phyloP scores from a whole-genome alignment of 2,113 vertebrate species.

The Tyrannus savana region DNA sequence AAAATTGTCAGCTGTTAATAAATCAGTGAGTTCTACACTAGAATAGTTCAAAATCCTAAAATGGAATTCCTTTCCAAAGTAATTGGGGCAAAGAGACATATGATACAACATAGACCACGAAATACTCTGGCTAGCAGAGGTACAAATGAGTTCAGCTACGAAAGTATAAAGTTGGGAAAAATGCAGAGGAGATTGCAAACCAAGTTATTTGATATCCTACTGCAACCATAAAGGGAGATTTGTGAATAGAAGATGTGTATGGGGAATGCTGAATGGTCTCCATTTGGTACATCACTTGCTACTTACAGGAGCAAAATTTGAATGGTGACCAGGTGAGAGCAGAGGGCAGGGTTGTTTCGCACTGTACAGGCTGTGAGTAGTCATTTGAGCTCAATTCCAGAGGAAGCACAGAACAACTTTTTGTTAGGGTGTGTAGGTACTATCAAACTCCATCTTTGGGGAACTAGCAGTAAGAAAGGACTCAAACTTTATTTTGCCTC shows the following conservation, averaged over 20 bases:
- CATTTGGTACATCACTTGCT: background rate
- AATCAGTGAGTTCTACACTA: background rate
- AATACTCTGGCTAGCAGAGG: background rate
- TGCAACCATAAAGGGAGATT: background rate
- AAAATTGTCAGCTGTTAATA: background rate
- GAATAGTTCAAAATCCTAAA: slow-evolving; percentile 6
- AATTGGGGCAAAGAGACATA: background rate
- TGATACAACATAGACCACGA: background rate
- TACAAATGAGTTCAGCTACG: background rate
- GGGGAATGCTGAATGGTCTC: background rate
- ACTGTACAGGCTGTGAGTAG: background rate
- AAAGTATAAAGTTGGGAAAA: background rate
- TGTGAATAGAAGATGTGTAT: background rate
- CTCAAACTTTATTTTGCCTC: background rate
- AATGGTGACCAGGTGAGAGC: background rate
- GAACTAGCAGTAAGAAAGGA: background rate
- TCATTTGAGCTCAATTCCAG: background rate
- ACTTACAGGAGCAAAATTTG: background rate
- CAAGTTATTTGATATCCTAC: background rate
- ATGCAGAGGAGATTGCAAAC: background rate
- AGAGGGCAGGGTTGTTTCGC: background rate
- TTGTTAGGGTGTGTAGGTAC: background rate
- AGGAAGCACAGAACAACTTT: background rate
- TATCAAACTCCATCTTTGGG: background rate
- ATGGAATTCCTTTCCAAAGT: background rate